Evolutionary conservation across 2,888 invertebrate genomes (phyloP).

Genomic region (Cataglyphis rosenhaueri): DNA sequence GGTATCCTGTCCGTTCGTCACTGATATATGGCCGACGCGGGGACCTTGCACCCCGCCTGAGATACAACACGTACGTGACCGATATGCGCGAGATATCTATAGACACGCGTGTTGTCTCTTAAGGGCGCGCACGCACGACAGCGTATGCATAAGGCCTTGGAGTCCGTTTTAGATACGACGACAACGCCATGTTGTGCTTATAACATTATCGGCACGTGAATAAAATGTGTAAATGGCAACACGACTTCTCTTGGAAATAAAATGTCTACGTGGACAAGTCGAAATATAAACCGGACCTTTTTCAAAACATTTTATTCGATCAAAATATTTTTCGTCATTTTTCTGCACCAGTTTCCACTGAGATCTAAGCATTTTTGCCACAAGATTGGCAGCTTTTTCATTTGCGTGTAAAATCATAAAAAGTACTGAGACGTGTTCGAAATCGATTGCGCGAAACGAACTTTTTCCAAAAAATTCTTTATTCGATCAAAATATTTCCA

Average conservation of each 20-base stretch:
- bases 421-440: no score
- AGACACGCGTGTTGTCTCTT: conserved; percentile 51
- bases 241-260: not conserved
- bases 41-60: conserved; percentile 78
- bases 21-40: conserved; percentile 81
- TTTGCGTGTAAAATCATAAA: no score
- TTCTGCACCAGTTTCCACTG: no score
- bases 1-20: conserved; percentile 79
- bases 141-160: conserved; percentile 2
- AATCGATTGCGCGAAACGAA: no score
- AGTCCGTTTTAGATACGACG: conserved; percentile 27
- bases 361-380: no score
- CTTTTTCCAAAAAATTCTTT: no score
- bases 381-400: no score
- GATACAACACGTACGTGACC: conserved; percentile 84
- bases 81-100: conserved; percentile 77
- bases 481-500: no score
- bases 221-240: conserved; percentile 20
- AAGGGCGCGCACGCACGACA: conserved; percentile 14
- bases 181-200: not conserved
- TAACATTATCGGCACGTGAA: not conserved
- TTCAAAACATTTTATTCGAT: no score
- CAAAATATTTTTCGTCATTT: no score
- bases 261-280: not conserved
- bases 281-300: no score